These are phyloP conservation scores for Bradypodion pumilum DNA, from an alignment of 2,797 vertebrate species.

Conservation along the genomic window DNA sequence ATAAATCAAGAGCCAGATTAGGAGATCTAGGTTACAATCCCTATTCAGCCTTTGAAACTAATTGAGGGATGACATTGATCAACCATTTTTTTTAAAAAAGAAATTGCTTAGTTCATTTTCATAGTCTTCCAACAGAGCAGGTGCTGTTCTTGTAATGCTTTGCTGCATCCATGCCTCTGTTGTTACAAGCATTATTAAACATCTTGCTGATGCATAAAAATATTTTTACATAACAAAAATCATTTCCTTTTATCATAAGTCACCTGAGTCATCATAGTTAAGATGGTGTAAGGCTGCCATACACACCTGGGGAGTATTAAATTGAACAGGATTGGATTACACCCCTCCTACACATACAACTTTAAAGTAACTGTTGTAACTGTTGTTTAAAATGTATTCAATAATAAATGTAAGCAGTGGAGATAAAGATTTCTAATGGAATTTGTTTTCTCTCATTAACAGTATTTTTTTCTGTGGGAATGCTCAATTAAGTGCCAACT, in stretches of 20 bases:
- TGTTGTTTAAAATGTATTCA: neutral
- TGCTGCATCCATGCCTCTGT: too few species aligned
- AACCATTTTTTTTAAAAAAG: too few species aligned
- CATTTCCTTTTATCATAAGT: neutral
- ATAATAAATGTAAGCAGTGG: neutral
- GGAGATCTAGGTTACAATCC: too few species aligned
- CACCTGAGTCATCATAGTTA: neutral
- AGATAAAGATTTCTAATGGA: slow-evolving; percentile 35
- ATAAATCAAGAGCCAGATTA: too few species aligned
- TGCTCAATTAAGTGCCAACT: slow-evolving; percentile 34
- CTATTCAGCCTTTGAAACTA: too few species aligned
- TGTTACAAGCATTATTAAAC: too few species aligned
- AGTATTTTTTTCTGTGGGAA: slow-evolving; percentile 44
- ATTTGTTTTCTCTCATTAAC: slow-evolving; percentile 46
- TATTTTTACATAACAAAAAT: too few species aligned
- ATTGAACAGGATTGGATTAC: neutral
- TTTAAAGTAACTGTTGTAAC: neutral
- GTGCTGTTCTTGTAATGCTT: too few species aligned
- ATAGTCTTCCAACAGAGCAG: too few species aligned
- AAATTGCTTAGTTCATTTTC: too few species aligned
- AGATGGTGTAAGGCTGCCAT: neutral
- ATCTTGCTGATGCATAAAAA: too few species aligned
- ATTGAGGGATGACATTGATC: too few species aligned
- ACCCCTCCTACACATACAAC: neutral
- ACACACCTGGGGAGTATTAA: neutral